Evolutionary conservation across 2,888 invertebrate species (phyloP), one percentile per base, ranked within the genome.

Genomic region (Polydrusus tereticollis): DNA sequence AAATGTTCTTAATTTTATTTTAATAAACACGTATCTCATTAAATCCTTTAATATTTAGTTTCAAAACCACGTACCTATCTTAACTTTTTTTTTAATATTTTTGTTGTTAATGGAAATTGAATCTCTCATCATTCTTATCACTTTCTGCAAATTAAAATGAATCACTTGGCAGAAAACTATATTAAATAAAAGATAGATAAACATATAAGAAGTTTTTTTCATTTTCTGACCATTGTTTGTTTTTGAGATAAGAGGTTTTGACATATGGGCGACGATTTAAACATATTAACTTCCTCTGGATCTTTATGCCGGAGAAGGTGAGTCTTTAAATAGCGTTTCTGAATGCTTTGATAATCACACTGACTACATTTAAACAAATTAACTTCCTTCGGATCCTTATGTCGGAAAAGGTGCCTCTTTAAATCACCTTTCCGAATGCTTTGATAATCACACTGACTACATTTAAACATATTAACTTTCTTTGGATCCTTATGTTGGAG

Each of bases 231-330:
- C 4, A 57, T 5, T 57, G 5, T 23, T 20, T 1, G 4, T 57
- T 57, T 57, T 57, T 57, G 23, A 57, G 57, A 57, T 57, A 57
- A 23, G 16, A 57, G 58, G 58, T 58, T 58, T 36, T 58, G 33
- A 58, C 58, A 58, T 58, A 6, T 58, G 58, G 36, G 58, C 58
- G 58, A 58, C 58, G 58, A 33, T n/a, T n/a, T n/a, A n/a, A n/a
- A n/a, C n/a, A n/a, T n/a, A n/a, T n/a, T n/a, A n/a, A n/a, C n/a
- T n/a, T n/a, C n/a, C n/a, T n/a, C n/a, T n/a, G n/a, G n/a, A n/a
- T n/a, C n/a, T n/a, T n/a, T n/a, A n/a, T n/a, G n/a, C n/a, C n/a
- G n/a, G n/a, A n/a, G n/a, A n/a, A n/a, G n/a, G n/a, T n/a, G n/a
- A n/a, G n/a, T n/a, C n/a, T n/a, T n/a, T n/a, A n/a, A n/a, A n/a